Evolutionary conservation across 2,797 vertebrate genomes (phyloP).

Genomic region (Leptodactylus fallax): DNA sequence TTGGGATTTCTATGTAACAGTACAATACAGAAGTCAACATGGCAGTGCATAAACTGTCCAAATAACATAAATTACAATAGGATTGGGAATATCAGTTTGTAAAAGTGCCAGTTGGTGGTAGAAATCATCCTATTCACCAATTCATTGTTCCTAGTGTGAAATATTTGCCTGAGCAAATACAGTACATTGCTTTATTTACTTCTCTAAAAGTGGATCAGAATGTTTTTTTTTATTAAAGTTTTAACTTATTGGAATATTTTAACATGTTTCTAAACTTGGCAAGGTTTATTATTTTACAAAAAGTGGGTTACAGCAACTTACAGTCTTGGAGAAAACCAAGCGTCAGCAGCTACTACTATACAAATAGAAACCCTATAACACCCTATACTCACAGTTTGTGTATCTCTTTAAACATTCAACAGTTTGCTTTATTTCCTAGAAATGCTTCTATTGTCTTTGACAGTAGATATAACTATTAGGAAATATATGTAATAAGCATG

Average conservation of each 20-base stretch:
- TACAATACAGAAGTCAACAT: background rate
- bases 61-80: slow-evolving; percentile 1
- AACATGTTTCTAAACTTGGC: background rate
- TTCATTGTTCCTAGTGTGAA: background rate
- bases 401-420: background rate
- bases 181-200: background rate
- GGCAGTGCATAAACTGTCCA: slow-evolving; percentile 19
- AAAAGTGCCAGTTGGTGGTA: background rate
- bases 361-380: background rate
- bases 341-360: background rate
- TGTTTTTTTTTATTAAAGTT: background rate
- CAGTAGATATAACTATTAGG: background rate
- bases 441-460: background rate
- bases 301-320: background rate
- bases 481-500: background rate
- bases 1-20: background rate
- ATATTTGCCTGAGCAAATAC: background rate
- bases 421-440: background rate
- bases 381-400: background rate
- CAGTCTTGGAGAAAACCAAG: background rate
- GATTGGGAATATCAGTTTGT: background rate
- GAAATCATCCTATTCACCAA: background rate
- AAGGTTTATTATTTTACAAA: background rate
- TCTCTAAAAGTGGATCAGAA: background rate
- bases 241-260: background rate